Percentiles rank a stretch among this genome's conserved stretches.
phyloP scores from a whole-genome alignment of 2,888 invertebrate species.

The Macrosiphum euphorbiae region DNA sequence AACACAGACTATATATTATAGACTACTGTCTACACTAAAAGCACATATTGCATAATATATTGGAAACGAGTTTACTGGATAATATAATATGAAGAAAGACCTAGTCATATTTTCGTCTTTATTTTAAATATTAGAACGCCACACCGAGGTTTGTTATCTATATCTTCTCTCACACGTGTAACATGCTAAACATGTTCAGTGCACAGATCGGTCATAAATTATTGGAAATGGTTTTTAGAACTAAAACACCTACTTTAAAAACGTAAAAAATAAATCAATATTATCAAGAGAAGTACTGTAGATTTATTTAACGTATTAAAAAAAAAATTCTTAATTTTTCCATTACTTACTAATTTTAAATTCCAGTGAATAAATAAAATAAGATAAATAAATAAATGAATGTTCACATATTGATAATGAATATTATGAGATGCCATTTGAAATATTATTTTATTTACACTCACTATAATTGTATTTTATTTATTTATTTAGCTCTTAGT shows the following conservation, averaged over 20 bases:
- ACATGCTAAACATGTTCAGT: background rate
- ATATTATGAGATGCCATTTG: background rate
- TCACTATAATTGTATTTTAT: background rate
- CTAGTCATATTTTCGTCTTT: conserved; percentile 16
- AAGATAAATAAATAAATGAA: no score
- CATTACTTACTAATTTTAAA: background rate
- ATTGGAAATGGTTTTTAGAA: background rate
- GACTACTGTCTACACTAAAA: conserved; percentile 7
- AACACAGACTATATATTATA: background rate
- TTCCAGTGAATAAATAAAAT: no score
- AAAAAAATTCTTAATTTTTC: background rate
- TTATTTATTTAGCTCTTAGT: background rate
- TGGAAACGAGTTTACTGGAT: conserved; percentile 40
- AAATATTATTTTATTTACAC: background rate
- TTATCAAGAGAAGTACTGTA: background rate
- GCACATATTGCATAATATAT: conserved; percentile 20
- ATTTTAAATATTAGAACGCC: background rate
- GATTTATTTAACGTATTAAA: background rate
- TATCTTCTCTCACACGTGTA: background rate
- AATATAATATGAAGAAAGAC: background rate
- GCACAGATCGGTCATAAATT: background rate
- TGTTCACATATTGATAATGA: background rate
- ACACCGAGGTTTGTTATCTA: conserved; percentile 14
- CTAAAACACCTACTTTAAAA: background rate
- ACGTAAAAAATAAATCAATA: background rate